phyloP scores from a whole-genome alignment of 1,140 invertebrate species.

The Pteromalus puparum region DNA sequence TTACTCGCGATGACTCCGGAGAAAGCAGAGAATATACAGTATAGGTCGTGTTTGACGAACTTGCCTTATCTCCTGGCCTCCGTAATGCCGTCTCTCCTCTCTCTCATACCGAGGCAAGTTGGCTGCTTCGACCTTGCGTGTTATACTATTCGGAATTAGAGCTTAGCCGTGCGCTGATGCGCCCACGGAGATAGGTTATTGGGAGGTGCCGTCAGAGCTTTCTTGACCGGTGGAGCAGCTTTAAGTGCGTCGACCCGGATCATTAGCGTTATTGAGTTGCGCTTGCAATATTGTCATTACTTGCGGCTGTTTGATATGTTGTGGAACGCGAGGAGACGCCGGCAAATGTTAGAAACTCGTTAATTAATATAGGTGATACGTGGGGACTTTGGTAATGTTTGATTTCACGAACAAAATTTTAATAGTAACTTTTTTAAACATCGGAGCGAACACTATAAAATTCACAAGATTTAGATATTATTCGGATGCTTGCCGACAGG shows the following conservation, averaged over 20 bases:
- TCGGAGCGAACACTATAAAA: no score
- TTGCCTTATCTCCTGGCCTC: conserved; percentile 37
- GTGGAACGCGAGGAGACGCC: background rate
- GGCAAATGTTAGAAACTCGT: conserved; percentile 4
- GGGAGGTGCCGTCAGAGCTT: background rate
- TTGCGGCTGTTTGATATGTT: conserved; percentile 8
- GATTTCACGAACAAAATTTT: no score
- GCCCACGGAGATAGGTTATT: background rate
- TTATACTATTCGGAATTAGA: conserved; percentile 41
- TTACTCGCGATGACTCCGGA: background rate
- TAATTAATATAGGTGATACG: conserved; percentile 8
- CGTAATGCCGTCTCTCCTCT: conserved; percentile 16
- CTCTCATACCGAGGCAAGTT: background rate
- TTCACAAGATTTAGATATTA: no score
- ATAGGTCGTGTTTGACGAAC: conserved; percentile 29
- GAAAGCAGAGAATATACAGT: conserved; percentile 14
- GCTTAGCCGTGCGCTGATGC: background rate
- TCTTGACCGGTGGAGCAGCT: conserved; percentile 13
- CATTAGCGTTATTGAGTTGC: conserved; percentile 58
- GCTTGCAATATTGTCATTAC: conserved; percentile 57
- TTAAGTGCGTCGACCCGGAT: conserved; percentile 32
- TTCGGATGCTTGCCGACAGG: no score
- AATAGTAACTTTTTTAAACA: no score
- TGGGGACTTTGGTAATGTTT: no score
- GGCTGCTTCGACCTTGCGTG: conserved; percentile 12